A percentile compares a stretch with the other conserved stretches of the same genome.
These are phyloP conservation scores for Drosophila paranaensis DNA, from an alignment of 2,888 invertebrate species.

Conservation along the genomic window DNA sequence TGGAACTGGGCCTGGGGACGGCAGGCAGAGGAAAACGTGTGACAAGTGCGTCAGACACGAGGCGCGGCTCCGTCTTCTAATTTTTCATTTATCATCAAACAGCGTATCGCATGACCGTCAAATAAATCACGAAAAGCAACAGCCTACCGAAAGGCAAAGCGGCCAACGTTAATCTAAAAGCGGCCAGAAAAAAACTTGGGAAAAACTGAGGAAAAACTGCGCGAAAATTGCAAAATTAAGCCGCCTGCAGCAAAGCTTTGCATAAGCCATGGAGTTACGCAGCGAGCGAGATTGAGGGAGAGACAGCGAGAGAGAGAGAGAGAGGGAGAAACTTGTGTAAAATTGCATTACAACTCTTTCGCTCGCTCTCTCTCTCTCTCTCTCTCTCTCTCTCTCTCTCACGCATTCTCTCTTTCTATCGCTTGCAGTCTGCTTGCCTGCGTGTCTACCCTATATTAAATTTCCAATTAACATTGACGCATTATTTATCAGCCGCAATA, in stretches of 20 bases:
- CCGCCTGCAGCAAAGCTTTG: slow-evolving; percentile 7
- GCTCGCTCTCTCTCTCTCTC: not conserved
- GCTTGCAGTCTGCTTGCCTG: not conserved
- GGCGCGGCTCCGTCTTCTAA: slow-evolving; percentile 26
- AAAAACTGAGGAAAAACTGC: slow-evolving; percentile 5
- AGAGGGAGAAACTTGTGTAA: not conserved
- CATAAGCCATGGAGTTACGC: not conserved
- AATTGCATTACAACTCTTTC: not conserved
- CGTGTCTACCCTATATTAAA: slow-evolving; percentile 64
- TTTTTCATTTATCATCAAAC: slow-evolving; percentile 45
- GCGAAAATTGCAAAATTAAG: slow-evolving; percentile 29
- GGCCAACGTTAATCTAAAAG: not conserved
- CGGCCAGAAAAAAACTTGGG: slow-evolving; percentile 19
- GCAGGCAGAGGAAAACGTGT: slow-evolving; percentile 30
- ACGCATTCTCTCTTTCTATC: not conserved
- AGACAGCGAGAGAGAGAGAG: not conserved
- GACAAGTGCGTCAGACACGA: slow-evolving; percentile 50
- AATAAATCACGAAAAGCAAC: slow-evolving; percentile 45
- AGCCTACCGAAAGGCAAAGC: not conserved
- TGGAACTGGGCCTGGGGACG: not conserved
- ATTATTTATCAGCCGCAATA: slow-evolving; percentile 81
- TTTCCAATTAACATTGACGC: slow-evolving; percentile 82
- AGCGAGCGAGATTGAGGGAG: not conserved
- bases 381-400: not conserved
- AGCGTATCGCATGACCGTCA: slow-evolving; percentile 57